Evolutionary conservation across 2,888 invertebrate genomes (phyloP), one percentile per base, ranked within the genome.

Genomic region (Folsomia candida): DNA sequence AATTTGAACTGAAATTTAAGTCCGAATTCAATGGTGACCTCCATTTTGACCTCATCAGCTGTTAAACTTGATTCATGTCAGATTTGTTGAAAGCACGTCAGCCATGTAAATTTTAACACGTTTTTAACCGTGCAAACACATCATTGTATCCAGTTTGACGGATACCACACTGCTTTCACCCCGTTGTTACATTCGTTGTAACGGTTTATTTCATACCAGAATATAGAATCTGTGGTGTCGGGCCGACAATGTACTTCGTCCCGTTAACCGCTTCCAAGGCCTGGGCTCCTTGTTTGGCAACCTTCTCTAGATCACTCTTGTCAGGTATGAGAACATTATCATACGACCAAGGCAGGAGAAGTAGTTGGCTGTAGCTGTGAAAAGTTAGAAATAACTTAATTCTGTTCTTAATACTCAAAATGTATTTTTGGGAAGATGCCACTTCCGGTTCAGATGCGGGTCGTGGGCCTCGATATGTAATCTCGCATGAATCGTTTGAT

Each of bases 291-390:
- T 74, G 74, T 25, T 70, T 75, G n/a, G 76, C 80, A n/a, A 80
- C 75, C 0, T 58, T 20, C 76, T 74, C 74, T 26, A 76, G 47
- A 37, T 79, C 79, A 22, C 75, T 76, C 29, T 76, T 73, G 63
- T 79, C 79, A 0, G 74, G 75, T 2, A 76, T 67, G 20, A 75
- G 68, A 25, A 72, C 67, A 25, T 73, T 69, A 58, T 79, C 79
- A 51, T 77, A 79, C 67, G 87, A 85, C 83, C 88, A 88, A 1
- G 89, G 88, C 60, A 88, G 82, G 60, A 89, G 82, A 85, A 88
- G 86, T 81, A 88, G 75, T 74, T 81, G 89, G 0, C 88, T 87
- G 81, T 89, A 89, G 18, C 89, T 87, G 80, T 89, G 89, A 66
- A 89, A 82, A 1, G 88, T 87, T 73, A 89, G 81, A 81, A 87